Evolutionary conservation across 2,888 invertebrate genomes (phyloP).

Genomic region (Tinea semifulvella): DNA sequence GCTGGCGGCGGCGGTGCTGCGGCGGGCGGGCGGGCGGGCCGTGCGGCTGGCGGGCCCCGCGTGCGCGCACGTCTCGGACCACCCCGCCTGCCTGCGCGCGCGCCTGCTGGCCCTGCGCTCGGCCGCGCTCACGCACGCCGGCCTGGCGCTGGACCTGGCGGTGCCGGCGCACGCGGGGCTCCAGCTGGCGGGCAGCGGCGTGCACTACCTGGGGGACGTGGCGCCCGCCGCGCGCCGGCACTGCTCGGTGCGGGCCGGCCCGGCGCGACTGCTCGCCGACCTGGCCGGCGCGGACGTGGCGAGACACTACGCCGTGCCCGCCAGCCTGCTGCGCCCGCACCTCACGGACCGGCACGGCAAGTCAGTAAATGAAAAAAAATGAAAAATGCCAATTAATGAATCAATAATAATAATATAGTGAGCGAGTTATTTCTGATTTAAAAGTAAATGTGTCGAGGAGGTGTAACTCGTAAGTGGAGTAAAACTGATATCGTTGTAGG

Average conservation of each 20-base stretch:
- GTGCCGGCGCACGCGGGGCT: neutral
- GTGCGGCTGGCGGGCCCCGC: neutral
- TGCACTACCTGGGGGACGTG: constrained; percentile 39
- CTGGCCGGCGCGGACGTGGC: constrained; percentile 25
- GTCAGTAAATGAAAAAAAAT: neutral
- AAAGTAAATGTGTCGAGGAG: no score
- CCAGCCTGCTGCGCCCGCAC: neutral
- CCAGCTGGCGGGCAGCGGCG: constrained; percentile 34
- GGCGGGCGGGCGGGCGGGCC: neutral
- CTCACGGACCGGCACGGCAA: neutral
- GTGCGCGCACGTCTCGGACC: neutral
- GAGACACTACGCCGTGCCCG: constrained; percentile 24
- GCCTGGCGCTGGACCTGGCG: neutral
- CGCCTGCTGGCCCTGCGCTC: neutral
- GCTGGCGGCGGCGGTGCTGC: neutral
- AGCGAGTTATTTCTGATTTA: neutral
- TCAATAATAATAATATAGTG: neutral
- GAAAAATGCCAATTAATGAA: neutral
- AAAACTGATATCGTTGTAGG: neutral
- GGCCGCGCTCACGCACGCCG: neutral
- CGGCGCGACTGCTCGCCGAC: neutral
- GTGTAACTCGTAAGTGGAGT: no score
- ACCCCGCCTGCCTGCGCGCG: neutral
- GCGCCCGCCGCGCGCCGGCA: constrained; percentile 33
- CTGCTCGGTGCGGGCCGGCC: constrained; percentile 25